phyloP scores from a whole-genome alignment of 2,113 vertebrate species.

The Mobula hypostoma region DNA sequence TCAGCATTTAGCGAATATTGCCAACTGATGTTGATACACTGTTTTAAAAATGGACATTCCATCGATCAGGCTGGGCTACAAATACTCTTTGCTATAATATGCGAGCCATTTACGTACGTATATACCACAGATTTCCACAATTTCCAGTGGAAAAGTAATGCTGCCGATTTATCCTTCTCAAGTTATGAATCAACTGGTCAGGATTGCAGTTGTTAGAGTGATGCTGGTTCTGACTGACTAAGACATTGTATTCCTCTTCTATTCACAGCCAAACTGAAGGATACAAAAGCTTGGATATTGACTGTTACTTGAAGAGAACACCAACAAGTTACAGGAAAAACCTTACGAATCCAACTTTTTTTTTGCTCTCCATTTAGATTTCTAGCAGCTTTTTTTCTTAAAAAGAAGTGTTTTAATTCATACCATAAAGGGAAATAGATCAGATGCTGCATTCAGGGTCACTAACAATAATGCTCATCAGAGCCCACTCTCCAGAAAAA shows the following conservation, averaged over 20 bases:
- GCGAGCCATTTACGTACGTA: neutral
- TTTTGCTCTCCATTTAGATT: neutral
- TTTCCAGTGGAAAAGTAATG: neutral
- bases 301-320: neutral
- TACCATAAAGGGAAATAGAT: too few species aligned
- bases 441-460: neutral
- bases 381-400: neutral
- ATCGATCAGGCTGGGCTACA: too few species aligned
- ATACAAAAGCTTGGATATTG: neutral
- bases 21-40: too few species aligned
- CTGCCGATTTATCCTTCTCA: neutral
- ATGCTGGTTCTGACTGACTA: neutral
- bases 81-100: neutral
- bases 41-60: too few species aligned
- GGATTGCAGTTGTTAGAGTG: neutral
- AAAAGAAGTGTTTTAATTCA: neutral
- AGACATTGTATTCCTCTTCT: neutral
- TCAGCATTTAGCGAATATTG: too few species aligned
- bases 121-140: neutral
- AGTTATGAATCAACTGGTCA: neutral
- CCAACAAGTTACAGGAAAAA: neutral
- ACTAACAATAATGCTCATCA: neutral
- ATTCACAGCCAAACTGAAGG: neutral
- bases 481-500: neutral
- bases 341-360: neutral